Percentiles rank a stretch among this genome's conserved stretches.
Conservation (phyloP, 2,888 invertebrate genomes). For the Thereva nobilitata region DNA sequence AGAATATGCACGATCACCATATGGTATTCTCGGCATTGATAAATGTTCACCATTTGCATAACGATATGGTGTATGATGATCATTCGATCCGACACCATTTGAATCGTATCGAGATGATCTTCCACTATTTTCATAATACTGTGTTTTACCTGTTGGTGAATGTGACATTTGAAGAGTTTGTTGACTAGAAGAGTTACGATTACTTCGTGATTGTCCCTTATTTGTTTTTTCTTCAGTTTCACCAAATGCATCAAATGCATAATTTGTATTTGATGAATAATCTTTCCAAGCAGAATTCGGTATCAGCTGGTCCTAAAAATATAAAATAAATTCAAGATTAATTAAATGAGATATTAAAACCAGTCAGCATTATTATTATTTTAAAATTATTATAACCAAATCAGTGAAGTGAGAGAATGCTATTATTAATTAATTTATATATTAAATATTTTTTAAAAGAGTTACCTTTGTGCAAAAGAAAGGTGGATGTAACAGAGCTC, state of each 20-base stretch:
- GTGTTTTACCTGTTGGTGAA: constrained; percentile 56
- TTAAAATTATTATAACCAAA: constrained; percentile 14
- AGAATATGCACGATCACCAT: constrained; percentile 72
- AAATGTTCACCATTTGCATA: constrained; percentile 49
- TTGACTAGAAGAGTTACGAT: constrained; percentile 52
- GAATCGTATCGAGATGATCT: constrained; percentile 46
- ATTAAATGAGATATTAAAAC: constrained; percentile 46
- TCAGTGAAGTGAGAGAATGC: not conserved
- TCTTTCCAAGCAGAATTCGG: constrained; percentile 88
- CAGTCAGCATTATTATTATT: constrained; percentile 55
- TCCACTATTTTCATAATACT: constrained; percentile 50
- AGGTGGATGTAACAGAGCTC: not conserved
- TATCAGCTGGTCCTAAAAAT: constrained; percentile 76
- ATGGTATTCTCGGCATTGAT: constrained; percentile 44
- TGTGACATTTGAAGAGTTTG: constrained; percentile 58
- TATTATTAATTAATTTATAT: too few relatives aligned
- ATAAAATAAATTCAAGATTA: constrained; percentile 21
- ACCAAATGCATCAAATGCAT: constrained; percentile 84
- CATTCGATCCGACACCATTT: constrained; percentile 17
- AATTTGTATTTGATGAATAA: constrained; percentile 83
- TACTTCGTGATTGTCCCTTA: constrained; percentile 48
- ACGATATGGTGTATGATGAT: constrained; percentile 27
- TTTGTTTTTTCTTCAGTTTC: constrained; percentile 75
- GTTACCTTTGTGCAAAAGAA: not conserved
- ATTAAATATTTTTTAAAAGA: too few relatives aligned